A percentile compares a stretch with the other conserved stretches of the same genome.
These are phyloP conservation scores for Apotomis betuletana DNA, from an alignment of 2,888 invertebrate genomes.

Conservation along the genomic window DNA sequence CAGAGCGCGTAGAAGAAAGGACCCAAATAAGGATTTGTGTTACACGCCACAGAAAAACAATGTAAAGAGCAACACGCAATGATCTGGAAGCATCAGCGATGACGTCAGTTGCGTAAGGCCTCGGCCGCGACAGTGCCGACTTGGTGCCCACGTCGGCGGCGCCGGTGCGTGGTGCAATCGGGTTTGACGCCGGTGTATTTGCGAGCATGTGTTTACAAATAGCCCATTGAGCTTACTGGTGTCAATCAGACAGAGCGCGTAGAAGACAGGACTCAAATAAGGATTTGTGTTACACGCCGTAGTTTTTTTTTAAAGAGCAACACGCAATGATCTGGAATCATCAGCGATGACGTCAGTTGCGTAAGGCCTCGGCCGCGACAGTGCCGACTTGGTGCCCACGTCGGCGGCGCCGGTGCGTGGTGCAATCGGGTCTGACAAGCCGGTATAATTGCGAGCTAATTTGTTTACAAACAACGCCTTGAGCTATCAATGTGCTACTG, in stretches of 20 bases:
- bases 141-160: slow-evolving; percentile 26
- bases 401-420: slow-evolving; percentile 24
- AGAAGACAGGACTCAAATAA: too few species aligned
- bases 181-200: slow-evolving; percentile 3
- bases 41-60: too few species aligned
- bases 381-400: slow-evolving; percentile 22
- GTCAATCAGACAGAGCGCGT: too few species aligned
- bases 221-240: slow-evolving; percentile 21
- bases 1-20: too few species aligned
- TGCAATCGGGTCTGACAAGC: slow-evolving; percentile 10
- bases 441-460: slow-evolving; percentile 21
- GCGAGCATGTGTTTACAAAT: slow-evolving; percentile 36
- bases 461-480: slow-evolving; percentile 39
- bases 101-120: slow-evolving; percentile 39
- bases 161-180: slow-evolving; percentile 26
- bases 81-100: background rate
- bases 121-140: slow-evolving; percentile 28
- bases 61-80: too few species aligned
- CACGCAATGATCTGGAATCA: too few species aligned
- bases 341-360: slow-evolving; percentile 37
- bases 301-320: too few species aligned
- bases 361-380: slow-evolving; percentile 33
- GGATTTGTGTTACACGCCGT: too few species aligned
- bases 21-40: too few species aligned
- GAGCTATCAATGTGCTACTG: slow-evolving; percentile 20